Evolutionary conservation across 2,797 vertebrate genomes (phyloP).

Genomic region (Salarias fasciatus): DNA sequence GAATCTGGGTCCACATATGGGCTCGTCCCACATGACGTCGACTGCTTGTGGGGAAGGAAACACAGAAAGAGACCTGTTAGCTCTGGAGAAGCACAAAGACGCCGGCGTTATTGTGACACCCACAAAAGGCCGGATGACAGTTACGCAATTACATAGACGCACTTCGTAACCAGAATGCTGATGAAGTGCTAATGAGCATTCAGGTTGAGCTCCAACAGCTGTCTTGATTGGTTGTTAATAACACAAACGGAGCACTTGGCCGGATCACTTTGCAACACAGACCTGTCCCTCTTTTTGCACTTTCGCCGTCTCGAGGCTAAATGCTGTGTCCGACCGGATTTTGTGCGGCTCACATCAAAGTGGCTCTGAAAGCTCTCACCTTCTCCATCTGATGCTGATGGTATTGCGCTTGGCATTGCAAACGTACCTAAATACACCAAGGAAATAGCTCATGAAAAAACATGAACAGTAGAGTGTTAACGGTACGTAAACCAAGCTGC

Average conservation of each 20-base stretch:
- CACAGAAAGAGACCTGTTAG: not conserved
- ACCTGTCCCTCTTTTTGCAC: conserved; percentile 1
- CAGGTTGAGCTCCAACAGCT: conserved; percentile 1
- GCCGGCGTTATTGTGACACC: conserved; percentile 4
- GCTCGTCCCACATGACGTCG: conserved; percentile 25
- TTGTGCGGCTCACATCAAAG: conserved; percentile 6
- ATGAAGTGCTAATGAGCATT: conserved; percentile 3
- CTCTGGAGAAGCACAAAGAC: not conserved
- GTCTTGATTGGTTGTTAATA: not conserved
- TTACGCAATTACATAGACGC: conserved; percentile 2
- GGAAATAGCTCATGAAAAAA: conserved; percentile 13
- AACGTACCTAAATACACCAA: conserved; percentile 21
- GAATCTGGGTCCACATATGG: conserved; percentile 6
- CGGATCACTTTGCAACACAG: not conserved
- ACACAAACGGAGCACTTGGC: not conserved
- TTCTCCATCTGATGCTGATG: conserved; percentile 1
- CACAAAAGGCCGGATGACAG: conserved; percentile 4
- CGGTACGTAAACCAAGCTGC: conserved; percentile 6
- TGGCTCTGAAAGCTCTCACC: conserved; percentile 13
- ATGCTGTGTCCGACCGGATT: conserved; percentile 10
- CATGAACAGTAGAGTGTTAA: conserved; percentile 1
- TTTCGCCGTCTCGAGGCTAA: conserved; percentile 7
- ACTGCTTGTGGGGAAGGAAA: not conserved
- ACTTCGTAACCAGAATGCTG: not conserved
- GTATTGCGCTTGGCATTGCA: conserved; percentile 2